phyloP scores from a whole-genome alignment of 2,888 invertebrate genomes.

The Scaptomyza caliginosa region DNA sequence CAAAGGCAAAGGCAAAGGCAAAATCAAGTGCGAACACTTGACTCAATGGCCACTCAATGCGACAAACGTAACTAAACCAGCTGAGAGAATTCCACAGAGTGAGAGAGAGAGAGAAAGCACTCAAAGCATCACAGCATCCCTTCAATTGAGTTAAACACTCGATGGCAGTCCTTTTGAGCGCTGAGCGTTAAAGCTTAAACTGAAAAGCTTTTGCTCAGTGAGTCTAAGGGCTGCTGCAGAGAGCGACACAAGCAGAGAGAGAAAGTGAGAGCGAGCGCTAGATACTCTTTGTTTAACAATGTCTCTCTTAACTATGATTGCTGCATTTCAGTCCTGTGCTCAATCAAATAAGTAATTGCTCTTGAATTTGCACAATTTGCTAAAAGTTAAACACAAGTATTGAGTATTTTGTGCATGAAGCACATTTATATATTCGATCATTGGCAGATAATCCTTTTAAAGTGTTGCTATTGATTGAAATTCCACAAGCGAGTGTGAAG shows the following conservation, averaged over 20 bases:
- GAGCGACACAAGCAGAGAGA: constrained; percentile 1
- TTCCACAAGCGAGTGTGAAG: too few species aligned
- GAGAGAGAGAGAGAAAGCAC: constrained; percentile 3
- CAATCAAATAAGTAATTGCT: constrained; percentile 18
- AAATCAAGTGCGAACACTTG: constrained; percentile 68
- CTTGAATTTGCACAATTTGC: constrained; percentile 4
- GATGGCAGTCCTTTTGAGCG: not conserved
- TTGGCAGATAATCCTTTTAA: not conserved
- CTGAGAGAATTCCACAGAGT: not conserved
- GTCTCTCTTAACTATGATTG: constrained; percentile 4
- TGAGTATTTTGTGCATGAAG: not conserved
- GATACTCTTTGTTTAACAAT: not conserved
- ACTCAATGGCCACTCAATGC: constrained; percentile 71
- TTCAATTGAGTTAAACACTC: constrained; percentile 4
- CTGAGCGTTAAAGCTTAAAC: constrained; percentile 16
- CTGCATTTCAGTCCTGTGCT: not conserved
- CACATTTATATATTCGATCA: not conserved
- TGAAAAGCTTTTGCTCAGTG: constrained; percentile 24
- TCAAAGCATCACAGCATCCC: not conserved
- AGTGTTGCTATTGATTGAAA: too few species aligned
- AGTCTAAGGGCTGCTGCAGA: constrained; percentile 2
- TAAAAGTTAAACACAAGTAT: not conserved
- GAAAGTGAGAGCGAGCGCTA: not conserved
- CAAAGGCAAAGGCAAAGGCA: constrained; percentile 23
- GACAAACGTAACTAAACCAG: constrained; percentile 31